Evolutionary conservation across 1,140 invertebrate genomes (phyloP).

Genomic region (Ceratitis capitata): DNA sequence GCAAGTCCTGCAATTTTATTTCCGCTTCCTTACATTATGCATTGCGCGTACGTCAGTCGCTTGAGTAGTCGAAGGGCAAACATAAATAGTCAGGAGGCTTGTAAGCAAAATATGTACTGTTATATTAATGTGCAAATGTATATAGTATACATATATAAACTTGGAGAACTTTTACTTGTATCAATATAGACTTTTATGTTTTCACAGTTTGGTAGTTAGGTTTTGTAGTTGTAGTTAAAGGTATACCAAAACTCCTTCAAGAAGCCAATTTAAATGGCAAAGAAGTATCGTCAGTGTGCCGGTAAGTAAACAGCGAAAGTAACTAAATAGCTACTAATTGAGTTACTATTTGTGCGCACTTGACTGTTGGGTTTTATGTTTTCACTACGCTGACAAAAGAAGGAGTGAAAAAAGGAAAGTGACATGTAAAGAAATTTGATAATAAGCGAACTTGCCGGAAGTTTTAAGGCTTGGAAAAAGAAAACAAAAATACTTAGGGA

Average conservation of each 20-base stretch:
- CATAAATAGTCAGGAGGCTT: background rate
- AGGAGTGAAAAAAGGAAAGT: background rate
- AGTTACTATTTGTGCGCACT: slow-evolving; percentile 27
- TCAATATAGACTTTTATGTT: background rate
- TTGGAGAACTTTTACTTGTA: background rate
- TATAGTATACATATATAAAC: background rate
- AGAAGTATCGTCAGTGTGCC: background rate
- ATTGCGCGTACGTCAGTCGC: slow-evolving; percentile 1
- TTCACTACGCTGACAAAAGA: background rate
- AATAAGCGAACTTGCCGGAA: background rate
- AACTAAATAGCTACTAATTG: slow-evolving; percentile 36
- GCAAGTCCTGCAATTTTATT: background rate
- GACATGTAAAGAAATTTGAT: background rate
- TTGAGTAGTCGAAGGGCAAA: background rate
- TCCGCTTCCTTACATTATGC: slow-evolving; percentile 2
- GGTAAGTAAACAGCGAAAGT: slow-evolving; percentile 8
- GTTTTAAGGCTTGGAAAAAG: background rate
- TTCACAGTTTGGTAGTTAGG: background rate
- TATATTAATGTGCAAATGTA: background rate
- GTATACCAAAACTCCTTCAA: background rate
- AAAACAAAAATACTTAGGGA: background rate
- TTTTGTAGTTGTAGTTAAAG: background rate
- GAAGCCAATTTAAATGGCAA: too few relatives aligned
- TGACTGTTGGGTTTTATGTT: background rate
- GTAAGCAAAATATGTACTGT: too few relatives aligned